phyloP scores from a whole-genome alignment of 2,797 vertebrate genomes.

The Coreius guichenoti region DNA sequence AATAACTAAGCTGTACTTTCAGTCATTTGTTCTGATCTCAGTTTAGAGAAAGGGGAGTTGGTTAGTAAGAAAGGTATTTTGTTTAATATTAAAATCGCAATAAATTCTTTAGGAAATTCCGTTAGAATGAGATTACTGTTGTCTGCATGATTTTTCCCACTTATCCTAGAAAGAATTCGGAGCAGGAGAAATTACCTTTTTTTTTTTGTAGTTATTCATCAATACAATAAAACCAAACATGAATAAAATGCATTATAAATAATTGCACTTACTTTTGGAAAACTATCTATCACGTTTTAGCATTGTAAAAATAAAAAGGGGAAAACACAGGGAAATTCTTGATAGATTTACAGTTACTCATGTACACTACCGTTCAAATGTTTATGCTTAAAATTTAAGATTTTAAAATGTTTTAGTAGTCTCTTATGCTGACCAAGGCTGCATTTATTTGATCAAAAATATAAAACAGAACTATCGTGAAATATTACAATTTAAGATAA shows the following conservation, averaged over 20 bases:
- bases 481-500: background rate
- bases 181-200: constrained; percentile 63
- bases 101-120: constrained; percentile 61
- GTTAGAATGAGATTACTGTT: constrained; percentile 68
- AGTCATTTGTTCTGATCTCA: constrained; percentile 61
- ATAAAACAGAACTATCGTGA: background rate
- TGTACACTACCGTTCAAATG: background rate
- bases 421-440: background rate
- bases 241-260: constrained; percentile 63
- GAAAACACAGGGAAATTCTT: background rate
- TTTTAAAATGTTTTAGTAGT: background rate
- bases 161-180: constrained; percentile 47
- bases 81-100: constrained; percentile 46
- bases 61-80: constrained; percentile 59
- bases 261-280: constrained; percentile 43
- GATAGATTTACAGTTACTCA: background rate
- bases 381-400: background rate
- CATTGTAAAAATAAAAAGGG: constrained; percentile 49
- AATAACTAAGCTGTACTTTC: constrained; percentile 54
- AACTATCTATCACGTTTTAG: constrained; percentile 46
- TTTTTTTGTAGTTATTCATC: constrained; percentile 57
- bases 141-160: constrained; percentile 55
- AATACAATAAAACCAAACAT: constrained; percentile 65
- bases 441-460: background rate
- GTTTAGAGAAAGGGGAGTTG: constrained; percentile 44